Conservation (phyloP, 1,140 invertebrate species). For the Drosophila baimaii region DNA sequence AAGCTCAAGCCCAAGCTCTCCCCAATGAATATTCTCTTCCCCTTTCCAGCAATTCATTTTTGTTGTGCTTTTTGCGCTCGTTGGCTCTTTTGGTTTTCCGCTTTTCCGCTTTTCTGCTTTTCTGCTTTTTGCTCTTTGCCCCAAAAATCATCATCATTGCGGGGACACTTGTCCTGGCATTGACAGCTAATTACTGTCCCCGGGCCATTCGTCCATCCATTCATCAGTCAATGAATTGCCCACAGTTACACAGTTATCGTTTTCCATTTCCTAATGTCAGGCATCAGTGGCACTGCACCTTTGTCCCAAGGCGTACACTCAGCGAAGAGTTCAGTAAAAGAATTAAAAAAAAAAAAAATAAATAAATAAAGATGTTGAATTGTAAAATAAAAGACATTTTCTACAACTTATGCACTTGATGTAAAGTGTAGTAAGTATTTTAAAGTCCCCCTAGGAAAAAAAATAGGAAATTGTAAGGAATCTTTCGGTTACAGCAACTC, state of each 20-base stretch:
- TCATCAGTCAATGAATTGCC: slow-evolving; percentile 36
- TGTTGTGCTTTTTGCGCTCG: not conserved
- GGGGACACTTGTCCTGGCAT: slow-evolving; percentile 54
- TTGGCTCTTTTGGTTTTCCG: too few relatives aligned
- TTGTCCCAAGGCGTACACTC: slow-evolving; percentile 3
- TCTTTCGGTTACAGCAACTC: not conserved
- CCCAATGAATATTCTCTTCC: slow-evolving; percentile 40
- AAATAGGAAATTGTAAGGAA: too few relatives aligned
- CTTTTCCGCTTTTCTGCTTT: not conserved
- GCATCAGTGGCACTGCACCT: slow-evolving; percentile 12
- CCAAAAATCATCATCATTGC: slow-evolving; percentile 19
- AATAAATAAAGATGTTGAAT: too few relatives aligned
- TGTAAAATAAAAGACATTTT: not conserved
- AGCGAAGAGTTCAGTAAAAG: not conserved
- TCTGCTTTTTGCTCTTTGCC: not conserved
- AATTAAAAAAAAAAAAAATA: too few relatives aligned
- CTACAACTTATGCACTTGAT: not conserved
- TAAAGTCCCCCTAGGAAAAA: not conserved
- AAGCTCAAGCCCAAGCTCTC: slow-evolving; percentile 9
- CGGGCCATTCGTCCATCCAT: slow-evolving; percentile 24
- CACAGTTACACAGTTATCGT: slow-evolving; percentile 32
- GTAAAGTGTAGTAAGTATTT: too few relatives aligned
- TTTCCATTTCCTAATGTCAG: slow-evolving; percentile 7
- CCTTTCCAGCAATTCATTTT: slow-evolving; percentile 9
- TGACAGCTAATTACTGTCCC: slow-evolving; percentile 73